A percentile compares a stretch with the other conserved stretches of the same genome.
These are phyloP conservation scores for Apantesis nais DNA, from an alignment of 2,888 invertebrate species.

Conservation along the genomic window DNA sequence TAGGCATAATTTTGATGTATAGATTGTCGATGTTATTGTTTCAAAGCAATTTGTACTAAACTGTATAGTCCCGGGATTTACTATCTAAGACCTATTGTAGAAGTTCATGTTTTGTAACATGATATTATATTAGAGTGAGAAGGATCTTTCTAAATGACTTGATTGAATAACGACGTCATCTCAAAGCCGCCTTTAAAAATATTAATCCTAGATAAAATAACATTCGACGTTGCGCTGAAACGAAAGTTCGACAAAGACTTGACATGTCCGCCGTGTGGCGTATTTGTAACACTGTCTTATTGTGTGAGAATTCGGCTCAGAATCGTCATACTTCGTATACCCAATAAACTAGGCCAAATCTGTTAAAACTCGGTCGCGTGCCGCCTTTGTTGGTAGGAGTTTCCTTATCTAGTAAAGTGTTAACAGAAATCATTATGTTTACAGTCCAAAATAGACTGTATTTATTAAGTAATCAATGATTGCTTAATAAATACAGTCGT, in stretches of 20 bases:
- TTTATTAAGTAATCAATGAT: neutral
- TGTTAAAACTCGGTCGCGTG: neutral
- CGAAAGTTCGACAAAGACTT: neutral
- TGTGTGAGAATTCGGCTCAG: neutral
- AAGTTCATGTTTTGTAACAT: neutral
- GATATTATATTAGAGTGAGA: no score
- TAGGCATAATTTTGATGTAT: neutral
- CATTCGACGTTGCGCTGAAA: neutral
- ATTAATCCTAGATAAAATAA: neutral
- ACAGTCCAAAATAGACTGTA: neutral
- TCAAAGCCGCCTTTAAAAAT: neutral
- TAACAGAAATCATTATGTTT: neutral
- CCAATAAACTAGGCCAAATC: constrained; percentile 1
- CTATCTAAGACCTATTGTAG: neutral
- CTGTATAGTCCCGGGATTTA: no score
- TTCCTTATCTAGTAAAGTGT: neutral
- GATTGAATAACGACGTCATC: neutral
- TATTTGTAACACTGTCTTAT: neutral
- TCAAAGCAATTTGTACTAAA: neutral
- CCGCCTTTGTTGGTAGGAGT: neutral
- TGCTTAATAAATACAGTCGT: no score
- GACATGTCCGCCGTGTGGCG: neutral
- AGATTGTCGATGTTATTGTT: neutral
- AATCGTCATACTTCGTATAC: neutral
- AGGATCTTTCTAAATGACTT: no score